These are phyloP conservation scores for Hydrotaea diabolus DNA, from an alignment of 2,888 invertebrate genomes.

Conservation along the genomic window DNA sequence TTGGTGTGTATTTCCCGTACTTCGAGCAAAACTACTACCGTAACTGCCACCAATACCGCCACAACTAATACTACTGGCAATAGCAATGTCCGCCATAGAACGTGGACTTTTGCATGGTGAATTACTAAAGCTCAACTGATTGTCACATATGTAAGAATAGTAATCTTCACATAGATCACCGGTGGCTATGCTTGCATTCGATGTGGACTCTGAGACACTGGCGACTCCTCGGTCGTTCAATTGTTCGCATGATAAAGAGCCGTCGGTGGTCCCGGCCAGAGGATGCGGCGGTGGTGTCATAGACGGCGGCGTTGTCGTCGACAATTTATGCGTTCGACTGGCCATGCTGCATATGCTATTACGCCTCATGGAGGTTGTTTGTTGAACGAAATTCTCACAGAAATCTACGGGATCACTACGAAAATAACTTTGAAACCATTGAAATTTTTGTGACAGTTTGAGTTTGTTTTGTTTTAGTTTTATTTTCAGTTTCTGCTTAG, in stretches of 20 bases:
- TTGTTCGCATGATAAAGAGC: slow-evolving; percentile 52
- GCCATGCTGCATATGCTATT: slow-evolving; percentile 71
- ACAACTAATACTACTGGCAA: slow-evolving; percentile 56
- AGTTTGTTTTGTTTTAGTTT: slow-evolving; percentile 72
- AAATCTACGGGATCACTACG: slow-evolving; percentile 75
- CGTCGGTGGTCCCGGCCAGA: slow-evolving; percentile 13
- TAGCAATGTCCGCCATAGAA: slow-evolving; percentile 70
- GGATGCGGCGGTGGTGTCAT: slow-evolving; percentile 47
- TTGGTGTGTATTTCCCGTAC: slow-evolving; percentile 30
- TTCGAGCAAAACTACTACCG: slow-evolving; percentile 47
- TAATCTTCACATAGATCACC: slow-evolving; percentile 72
- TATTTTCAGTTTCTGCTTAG: slow-evolving; percentile 70
- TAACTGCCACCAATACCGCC: slow-evolving; percentile 43
- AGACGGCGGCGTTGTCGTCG: slow-evolving; percentile 63
- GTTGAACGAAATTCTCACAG: slow-evolving; percentile 74
- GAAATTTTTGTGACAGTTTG: slow-evolving; percentile 71
- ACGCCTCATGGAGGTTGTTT: slow-evolving; percentile 72
- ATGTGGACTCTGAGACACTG: slow-evolving; percentile 63
- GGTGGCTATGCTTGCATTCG: slow-evolving; percentile 66
- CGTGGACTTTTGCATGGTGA: slow-evolving; percentile 76
- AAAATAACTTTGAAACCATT: slow-evolving; percentile 74
- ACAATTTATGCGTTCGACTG: slow-evolving; percentile 69
- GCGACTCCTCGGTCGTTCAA: slow-evolving; percentile 32
- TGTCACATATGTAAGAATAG: slow-evolving; percentile 78
- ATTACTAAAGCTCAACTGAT: slow-evolving; percentile 76